Conservation (phyloP, 2,888 invertebrate species). For the Perizoma flavofasciatum region DNA sequence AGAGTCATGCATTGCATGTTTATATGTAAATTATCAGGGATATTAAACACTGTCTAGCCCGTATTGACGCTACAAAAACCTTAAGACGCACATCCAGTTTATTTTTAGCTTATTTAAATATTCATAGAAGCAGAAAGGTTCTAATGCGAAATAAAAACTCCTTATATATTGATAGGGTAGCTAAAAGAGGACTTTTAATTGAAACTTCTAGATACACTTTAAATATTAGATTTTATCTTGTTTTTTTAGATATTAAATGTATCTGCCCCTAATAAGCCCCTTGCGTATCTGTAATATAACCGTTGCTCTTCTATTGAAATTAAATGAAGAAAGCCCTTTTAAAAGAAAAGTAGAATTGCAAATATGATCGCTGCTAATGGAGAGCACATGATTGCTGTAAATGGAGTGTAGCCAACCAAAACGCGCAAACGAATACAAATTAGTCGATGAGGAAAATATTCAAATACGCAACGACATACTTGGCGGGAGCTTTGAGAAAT, state of each 20-base stretch:
- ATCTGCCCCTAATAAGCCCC: too few relatives aligned
- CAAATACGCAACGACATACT: constrained; percentile 23
- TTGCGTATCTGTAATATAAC: too few relatives aligned
- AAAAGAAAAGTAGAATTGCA: too few relatives aligned
- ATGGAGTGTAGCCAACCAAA: constrained; percentile 8
- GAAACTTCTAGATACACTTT: neutral
- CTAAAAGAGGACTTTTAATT: constrained; percentile 1
- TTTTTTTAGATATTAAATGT: too few relatives aligned
- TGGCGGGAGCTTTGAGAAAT: constrained; percentile 44
- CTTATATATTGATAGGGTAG: constrained; percentile 1
- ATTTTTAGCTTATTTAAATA: constrained; percentile 9
- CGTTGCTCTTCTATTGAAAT: too few relatives aligned
- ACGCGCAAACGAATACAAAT: constrained; percentile 25
- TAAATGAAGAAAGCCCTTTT: too few relatives aligned
- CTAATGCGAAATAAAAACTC: constrained; percentile 4
- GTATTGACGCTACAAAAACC: constrained; percentile 1
- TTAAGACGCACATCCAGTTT: constrained; percentile 1
- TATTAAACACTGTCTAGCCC: neutral
- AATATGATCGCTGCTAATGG: too few relatives aligned
- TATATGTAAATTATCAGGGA: too few relatives aligned
- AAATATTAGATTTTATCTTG: neutral
- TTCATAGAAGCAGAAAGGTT: constrained; percentile 12
- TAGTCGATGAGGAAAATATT: constrained; percentile 31
- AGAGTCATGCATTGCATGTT: too few relatives aligned
- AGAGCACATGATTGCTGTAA: neutral